phyloP scores from a whole-genome alignment of 2,797 vertebrate species.

The Euphonia xanthogaster region DNA sequence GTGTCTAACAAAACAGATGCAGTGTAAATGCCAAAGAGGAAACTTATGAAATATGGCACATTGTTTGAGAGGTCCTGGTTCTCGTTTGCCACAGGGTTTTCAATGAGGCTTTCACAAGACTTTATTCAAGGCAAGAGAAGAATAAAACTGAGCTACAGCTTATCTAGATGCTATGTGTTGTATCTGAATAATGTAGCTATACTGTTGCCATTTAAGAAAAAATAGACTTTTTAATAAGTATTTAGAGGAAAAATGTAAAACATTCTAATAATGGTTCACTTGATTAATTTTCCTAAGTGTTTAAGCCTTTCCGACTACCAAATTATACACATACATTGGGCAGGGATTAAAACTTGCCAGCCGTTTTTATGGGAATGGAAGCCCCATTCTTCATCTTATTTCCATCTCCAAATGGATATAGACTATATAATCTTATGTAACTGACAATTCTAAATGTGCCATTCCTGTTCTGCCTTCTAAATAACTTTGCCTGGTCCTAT shows the following conservation, averaged over 20 bases:
- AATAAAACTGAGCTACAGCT: neutral
- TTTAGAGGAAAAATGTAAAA: neutral
- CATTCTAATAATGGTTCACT: neutral
- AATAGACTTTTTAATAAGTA: neutral
- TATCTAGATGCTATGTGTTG: neutral
- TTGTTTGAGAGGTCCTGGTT: neutral
- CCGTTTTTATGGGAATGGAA: neutral
- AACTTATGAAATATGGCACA: neutral
- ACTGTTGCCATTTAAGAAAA: neutral
- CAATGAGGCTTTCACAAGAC: neutral
- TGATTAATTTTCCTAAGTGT: neutral
- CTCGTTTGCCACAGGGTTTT: neutral
- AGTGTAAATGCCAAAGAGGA: neutral
- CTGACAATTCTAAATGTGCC: neutral
- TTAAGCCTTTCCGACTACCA: neutral
- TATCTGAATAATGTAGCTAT: neutral
- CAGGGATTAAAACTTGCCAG: neutral
- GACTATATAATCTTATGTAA: neutral
- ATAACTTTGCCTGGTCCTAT: neutral
- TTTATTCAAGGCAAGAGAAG: neutral
- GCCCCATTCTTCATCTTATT: neutral
- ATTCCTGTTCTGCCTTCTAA: neutral
- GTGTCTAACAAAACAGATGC: neutral
- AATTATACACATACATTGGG: neutral
- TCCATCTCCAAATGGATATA: neutral